Evolutionary conservation across 2,797 vertebrate genomes (phyloP).

Genomic region (Todus mexicanus): DNA sequence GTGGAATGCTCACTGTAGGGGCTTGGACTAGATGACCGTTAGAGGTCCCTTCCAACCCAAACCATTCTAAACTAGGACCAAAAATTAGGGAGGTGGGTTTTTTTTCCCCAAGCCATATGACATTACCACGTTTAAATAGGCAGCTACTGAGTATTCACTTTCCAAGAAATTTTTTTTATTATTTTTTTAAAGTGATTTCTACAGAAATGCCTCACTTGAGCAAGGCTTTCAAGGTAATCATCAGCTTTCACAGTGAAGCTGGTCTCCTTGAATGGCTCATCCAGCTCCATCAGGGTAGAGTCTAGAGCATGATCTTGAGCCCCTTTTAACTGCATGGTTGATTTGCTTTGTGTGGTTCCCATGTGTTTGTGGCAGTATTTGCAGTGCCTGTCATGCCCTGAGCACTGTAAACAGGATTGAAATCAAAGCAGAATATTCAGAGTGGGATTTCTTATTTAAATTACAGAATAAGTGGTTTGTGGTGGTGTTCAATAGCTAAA

Average conservation of each 20-base stretch:
- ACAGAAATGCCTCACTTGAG: background rate
- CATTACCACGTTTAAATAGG: background rate
- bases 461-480: background rate
- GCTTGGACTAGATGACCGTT: no score
- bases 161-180: no score
- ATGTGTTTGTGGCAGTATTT: background rate
- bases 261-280: background rate
- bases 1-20: no score
- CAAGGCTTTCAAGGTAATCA: background rate
- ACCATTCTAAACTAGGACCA: background rate
- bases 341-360: background rate
- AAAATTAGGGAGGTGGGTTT: background rate
- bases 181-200: no score
- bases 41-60: no score
- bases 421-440: background rate
- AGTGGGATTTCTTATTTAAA: background rate
- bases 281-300: background rate
- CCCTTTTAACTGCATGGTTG: fast-evolving
- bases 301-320: background rate
- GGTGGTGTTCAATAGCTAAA: background rate
- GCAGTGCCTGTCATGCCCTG: background rate
- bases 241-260: background rate
- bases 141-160: background rate
- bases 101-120: background rate
- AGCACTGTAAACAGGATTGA: background rate